Conservation (phyloP, 2,113 vertebrate genomes). For the Meriones unguiculatus region DNA sequence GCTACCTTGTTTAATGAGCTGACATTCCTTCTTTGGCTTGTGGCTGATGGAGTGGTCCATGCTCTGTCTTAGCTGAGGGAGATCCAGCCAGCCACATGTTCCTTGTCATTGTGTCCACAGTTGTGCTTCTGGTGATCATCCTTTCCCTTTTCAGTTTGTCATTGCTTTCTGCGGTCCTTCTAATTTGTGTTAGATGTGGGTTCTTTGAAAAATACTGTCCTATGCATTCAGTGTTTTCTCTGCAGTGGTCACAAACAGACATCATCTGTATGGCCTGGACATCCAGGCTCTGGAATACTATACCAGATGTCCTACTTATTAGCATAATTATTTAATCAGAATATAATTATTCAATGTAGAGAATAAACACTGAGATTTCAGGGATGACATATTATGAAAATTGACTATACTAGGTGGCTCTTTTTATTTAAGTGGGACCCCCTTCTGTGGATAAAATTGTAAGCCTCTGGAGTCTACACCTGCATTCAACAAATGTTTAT, state of each 20-base stretch:
- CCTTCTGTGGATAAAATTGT: neutral
- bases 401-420: neutral
- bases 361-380: neutral
- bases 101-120: no score
- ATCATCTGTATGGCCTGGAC: neutral
- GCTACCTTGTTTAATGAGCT: neutral
- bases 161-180: neutral
- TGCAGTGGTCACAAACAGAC: neutral
- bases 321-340: neutral
- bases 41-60: no score
- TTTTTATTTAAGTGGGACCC: neutral
- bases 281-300: neutral
- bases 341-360: neutral
- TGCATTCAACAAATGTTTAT: neutral
- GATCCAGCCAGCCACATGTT: fast-evolving
- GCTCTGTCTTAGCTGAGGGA: fast-evolving
- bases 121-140: fast-evolving
- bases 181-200: neutral
- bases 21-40: fast-evolving
- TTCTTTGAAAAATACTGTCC: neutral
- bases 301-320: neutral
- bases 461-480: neutral
- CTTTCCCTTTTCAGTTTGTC: neutral
- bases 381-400: neutral
- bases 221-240: neutral